Evolutionary conservation across 2,888 invertebrate genomes (phyloP), one percentile per base, ranked within the genome.

Genomic region (Perithous albicinctus): DNA sequence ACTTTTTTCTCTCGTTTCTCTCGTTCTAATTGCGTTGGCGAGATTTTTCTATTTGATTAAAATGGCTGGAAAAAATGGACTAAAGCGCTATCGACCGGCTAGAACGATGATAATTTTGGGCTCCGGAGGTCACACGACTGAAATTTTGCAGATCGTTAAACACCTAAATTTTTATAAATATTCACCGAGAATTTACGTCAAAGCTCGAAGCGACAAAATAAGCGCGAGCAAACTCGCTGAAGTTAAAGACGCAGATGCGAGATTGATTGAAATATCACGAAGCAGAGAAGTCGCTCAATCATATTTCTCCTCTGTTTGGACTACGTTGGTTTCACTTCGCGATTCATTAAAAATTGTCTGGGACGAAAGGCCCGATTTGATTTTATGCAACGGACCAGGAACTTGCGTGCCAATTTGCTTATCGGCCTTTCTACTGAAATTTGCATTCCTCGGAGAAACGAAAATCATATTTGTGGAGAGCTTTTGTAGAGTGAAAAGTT

Each of bases 371-470:
- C 99, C 99, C 0, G 95, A 98, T 92, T 91, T 98, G 86, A 94
- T 98, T 87, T 93, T 98, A 63, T 98, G 97, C 93, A 99, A 99
- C 94, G 99, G 99, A 0, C 99, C 99, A 54, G 99, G 99, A 6
- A 99, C 98, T 5, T 99, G 99, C 93, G 95, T 99, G 80, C 99
- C 99, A 2, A 94, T 99, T 74, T 98, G 98, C 93, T 87, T 96
- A 73, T 94, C 96, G 72, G 96, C 96, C 15, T 97, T 97, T 90
- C 61, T 98, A 0, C 93, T 96, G 85, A 96, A 96, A 92, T 94
- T 96, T 81, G 91, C 96, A 0, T 96, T 95, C 85, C 88, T 97
- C 43, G 92, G 94, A 35, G 93, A 96, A 86, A 95, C 95, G 78
- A 95, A 95, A 90, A 97, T 99, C 78, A 95, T 99, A 72, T 99